phyloP scores from a whole-genome alignment of 2,888 invertebrate species.

The Ochropleura leucogaster region DNA sequence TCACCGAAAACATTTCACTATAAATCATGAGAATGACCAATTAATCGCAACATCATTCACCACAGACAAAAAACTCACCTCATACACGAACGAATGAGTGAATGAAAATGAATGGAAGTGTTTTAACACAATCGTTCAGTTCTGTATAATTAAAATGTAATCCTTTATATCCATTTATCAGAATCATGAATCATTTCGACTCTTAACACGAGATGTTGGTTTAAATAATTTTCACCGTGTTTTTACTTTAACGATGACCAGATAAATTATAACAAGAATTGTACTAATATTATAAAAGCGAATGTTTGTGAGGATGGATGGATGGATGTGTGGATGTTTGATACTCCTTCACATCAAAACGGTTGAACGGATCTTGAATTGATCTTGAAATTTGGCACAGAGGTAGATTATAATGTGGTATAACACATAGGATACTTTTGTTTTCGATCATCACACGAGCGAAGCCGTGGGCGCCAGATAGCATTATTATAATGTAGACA shows the following conservation, averaged over 20 bases:
- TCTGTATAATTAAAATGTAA: conserved; percentile 61
- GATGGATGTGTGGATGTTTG: no score
- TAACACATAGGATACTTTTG: no score
- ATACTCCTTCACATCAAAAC: no score
- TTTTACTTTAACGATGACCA: conserved; percentile 14
- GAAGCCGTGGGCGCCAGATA: no score
- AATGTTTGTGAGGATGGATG: no score
- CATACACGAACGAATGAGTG: conserved; percentile 39
- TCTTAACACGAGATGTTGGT: conserved; percentile 26
- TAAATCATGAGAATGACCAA: conserved; percentile 16
- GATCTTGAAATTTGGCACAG: no score
- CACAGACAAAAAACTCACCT: conserved; percentile 48
- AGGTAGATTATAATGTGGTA: no score
- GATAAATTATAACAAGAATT: no score
- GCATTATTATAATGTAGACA: no score
- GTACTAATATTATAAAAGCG: no score
- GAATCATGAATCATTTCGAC: conserved; percentile 46
- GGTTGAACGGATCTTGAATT: no score
- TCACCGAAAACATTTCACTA: neutral
- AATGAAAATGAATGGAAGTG: conserved; percentile 49
- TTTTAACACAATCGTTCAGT: conserved; percentile 48
- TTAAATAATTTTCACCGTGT: neutral
- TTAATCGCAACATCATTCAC: conserved; percentile 44
- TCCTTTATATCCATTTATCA: conserved; percentile 51
- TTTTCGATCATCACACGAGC: no score